Evolutionary conservation across 2,888 invertebrate species (phyloP), one percentile per base, ranked within the genome.

Genomic region (Thereva unica): DNA sequence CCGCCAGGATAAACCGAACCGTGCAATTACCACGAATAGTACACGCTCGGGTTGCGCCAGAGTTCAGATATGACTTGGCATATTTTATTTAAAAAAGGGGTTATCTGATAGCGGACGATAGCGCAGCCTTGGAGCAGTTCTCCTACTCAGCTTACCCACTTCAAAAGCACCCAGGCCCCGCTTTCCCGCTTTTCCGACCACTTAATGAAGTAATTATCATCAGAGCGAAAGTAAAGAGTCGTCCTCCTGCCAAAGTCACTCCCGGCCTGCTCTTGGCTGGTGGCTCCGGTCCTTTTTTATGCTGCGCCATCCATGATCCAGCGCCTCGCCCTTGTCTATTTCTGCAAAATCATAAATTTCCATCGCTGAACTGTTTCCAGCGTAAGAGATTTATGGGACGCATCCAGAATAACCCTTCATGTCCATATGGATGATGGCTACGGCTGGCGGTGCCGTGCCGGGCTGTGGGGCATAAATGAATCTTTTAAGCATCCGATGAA

Each of bases 121-220:
- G 12, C 38, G 12, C 59, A 12, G 34, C 37, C 23, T 23, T 37
- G 53, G n/a, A 37, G 3, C 47, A 5, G 9, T 34, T 37, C 49
- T 50, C 9, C 61, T 61, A 38, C 66, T 66, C 61, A 66, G 50
- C 44, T 54, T 65, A 61, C 50, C 1, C 23, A 57, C 59, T 68
- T 61, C 65, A 66, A 66, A 66, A 66, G 57, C 61, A 68, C 49
- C 37, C 49, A 56, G 45, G 23, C 23, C 23, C 23, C 23, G 23
- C 23, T 54, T 35, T 44, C 47, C 38, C 44, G 47, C 38, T 59
- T 64, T 47, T 65, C 53, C 64, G 49, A 41, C 63, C 66, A 67
- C 64, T 68, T 68, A 68, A 68, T 64, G 63, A 67, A 68, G 66
- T 64, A 68, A 67, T 68, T 68, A 68, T 64, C 66, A 66, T n/a